Conservation (phyloP, 2,888 invertebrate genomes). For the Platycheirus albimanus region DNA sequence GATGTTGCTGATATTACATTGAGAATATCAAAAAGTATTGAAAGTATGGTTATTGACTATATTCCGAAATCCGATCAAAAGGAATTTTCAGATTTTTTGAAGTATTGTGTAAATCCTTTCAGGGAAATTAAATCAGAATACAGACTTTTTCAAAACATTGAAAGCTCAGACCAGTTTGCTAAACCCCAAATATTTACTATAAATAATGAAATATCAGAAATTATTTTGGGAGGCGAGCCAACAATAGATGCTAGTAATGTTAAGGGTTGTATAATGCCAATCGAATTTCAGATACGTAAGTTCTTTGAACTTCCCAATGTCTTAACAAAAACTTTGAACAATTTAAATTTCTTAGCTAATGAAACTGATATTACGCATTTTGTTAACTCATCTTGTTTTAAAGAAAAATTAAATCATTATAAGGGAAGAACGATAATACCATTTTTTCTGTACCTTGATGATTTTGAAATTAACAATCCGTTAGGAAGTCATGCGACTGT, state of each 20-base stretch:
- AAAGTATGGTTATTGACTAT: neutral
- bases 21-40: slow-evolving; percentile 1
- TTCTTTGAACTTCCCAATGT: slow-evolving; percentile 55
- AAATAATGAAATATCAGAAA: slow-evolving; percentile 52
- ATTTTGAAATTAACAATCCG: slow-evolving; percentile 54
- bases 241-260: slow-evolving; percentile 49
- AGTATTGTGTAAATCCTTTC: slow-evolving; percentile 14
- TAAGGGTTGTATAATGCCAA: slow-evolving; percentile 47
- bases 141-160: neutral
- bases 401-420: slow-evolving; percentile 22
- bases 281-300: slow-evolving; percentile 45
- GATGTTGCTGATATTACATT: slow-evolving; percentile 15
- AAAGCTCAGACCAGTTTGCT: slow-evolving; percentile 13
- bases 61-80: neutral
- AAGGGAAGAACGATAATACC: slow-evolving; percentile 42
- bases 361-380: slow-evolving; percentile 27
- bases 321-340: slow-evolving; percentile 33
- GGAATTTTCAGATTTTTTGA: neutral
- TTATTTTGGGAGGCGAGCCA: slow-evolving; percentile 43
- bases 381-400: slow-evolving; percentile 42
- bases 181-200: slow-evolving; percentile 17
- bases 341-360: slow-evolving; percentile 25
- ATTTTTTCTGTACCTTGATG: slow-evolving; percentile 50
- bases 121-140: slow-evolving; percentile 14
- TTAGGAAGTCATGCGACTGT: slow-evolving; percentile 56